Percentiles rank a stretch among this genome's conserved stretches.
Evolutionary conservation across 2,888 invertebrate genomes (phyloP).

Genomic region (Drosophila pullipes): DNA sequence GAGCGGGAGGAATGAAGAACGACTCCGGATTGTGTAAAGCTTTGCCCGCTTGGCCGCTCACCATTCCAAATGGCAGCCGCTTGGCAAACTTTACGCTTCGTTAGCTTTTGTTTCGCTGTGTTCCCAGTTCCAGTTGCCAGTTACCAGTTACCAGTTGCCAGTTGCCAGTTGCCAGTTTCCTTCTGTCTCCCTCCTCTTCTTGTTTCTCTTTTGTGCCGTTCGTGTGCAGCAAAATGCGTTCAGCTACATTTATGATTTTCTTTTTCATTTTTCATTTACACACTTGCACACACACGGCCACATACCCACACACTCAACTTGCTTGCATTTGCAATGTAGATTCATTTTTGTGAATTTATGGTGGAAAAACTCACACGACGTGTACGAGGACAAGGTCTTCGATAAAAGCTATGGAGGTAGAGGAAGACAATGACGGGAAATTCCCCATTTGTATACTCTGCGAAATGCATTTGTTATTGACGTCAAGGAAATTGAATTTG

Average conservation of each 20-base stretch:
- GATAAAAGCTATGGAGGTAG: background rate
- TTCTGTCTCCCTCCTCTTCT: background rate
- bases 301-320: constrained; percentile 38
- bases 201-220: constrained; percentile 26
- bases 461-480: constrained; percentile 6
- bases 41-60: constrained; percentile 43
- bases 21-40: constrained; percentile 16
- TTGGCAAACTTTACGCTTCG: constrained; percentile 81
- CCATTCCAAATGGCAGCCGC: constrained; percentile 66
- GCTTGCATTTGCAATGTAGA: constrained; percentile 78
- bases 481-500: background rate
- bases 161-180: constrained; percentile 10
- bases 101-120: constrained; percentile 72
- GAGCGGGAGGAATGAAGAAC: background rate
- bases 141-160: constrained; percentile 12
- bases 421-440: background rate
- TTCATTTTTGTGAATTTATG: constrained; percentile 74
- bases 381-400: constrained; percentile 6
- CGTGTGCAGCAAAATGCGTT: constrained; percentile 70
- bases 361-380: constrained; percentile 69
- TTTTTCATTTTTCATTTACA: constrained; percentile 40
- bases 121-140: constrained; percentile 30
- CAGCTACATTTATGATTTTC: constrained; percentile 74
- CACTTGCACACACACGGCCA: constrained; percentile 26
- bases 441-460: constrained; percentile 16